These are phyloP conservation scores for Ennomos quercinarius DNA, from an alignment of 2,888 invertebrate genomes.

Conservation along the genomic window DNA sequence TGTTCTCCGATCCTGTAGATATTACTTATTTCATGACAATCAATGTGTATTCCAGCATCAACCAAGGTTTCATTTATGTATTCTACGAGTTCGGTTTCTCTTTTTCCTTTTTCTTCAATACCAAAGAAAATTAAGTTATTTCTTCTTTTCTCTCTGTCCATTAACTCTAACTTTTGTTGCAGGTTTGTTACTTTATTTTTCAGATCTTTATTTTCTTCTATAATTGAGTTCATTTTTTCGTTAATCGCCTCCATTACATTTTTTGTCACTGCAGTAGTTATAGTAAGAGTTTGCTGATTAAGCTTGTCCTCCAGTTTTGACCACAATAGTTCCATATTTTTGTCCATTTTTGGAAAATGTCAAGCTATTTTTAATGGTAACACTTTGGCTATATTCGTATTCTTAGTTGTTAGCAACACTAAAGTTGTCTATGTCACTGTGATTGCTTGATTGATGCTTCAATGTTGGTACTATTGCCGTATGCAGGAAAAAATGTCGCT, in stretches of 20 bases:
- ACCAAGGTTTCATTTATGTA: conserved; percentile 21
- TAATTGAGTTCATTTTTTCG: conserved; percentile 22
- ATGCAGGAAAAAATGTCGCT: no score
- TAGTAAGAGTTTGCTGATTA: conserved; percentile 23
- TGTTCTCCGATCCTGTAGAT: conserved; percentile 23
- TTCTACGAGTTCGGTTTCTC: conserved; percentile 28
- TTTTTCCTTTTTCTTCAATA: conserved; percentile 29
- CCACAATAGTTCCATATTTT: conserved; percentile 24
- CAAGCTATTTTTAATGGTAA: no score
- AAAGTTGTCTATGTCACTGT: no score
- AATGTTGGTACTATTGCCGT: no score
- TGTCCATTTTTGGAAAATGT: no score
- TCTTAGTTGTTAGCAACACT: no score
- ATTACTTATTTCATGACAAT: conserved; percentile 30
- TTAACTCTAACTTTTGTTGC: neutral
- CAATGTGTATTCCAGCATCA: conserved; percentile 23
- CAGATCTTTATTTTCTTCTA: conserved; percentile 28
- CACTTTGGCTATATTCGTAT: no score
- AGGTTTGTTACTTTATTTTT: no score
- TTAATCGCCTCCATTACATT: conserved; percentile 32
- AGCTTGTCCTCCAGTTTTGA: conserved; percentile 31
- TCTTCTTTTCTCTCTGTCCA: conserved; percentile 24
- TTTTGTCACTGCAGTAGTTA: conserved; percentile 31
- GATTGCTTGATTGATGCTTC: no score
- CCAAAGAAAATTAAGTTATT: conserved; percentile 23